phyloP scores from a whole-genome alignment of 1,140 invertebrate genomes.

The Anastrepha obliqua region DNA sequence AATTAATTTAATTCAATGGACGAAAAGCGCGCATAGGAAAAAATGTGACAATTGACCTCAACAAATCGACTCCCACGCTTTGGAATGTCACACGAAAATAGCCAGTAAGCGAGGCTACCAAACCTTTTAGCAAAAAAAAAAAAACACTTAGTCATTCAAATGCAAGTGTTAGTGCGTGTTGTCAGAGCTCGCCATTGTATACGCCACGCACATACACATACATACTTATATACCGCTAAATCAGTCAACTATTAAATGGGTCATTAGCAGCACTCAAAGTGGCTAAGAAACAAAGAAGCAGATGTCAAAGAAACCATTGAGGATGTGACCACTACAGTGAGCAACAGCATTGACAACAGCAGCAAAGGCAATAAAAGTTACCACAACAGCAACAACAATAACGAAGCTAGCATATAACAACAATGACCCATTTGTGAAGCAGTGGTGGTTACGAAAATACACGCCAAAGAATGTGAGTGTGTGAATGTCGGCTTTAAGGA shows the following conservation, averaged over 20 bases:
- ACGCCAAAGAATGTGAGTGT: too few relatives aligned
- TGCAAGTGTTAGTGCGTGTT: too few relatives aligned
- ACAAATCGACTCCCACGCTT: too few relatives aligned
- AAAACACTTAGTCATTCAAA: too few relatives aligned
- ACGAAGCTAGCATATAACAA: too few relatives aligned
- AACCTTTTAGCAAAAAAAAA: too few relatives aligned
- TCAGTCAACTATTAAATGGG: conserved; percentile 35
- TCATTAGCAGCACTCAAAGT: not conserved
- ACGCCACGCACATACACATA: too few relatives aligned
- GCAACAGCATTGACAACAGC: not conserved
- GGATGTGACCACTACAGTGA: not conserved
- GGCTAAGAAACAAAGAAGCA: conserved; percentile 9
- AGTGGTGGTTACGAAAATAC: not conserved
- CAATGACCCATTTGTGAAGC: not conserved
- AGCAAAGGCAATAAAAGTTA: conserved; percentile 2
- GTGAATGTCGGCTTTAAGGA: not conserved
- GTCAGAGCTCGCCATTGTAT: not conserved
- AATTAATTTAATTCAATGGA: not conserved
- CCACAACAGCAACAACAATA: not conserved
- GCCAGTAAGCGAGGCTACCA: too few relatives aligned
- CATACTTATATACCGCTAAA: not conserved
- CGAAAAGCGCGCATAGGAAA: too few relatives aligned
- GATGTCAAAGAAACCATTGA: conserved; percentile 23
- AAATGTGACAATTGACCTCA: too few relatives aligned
- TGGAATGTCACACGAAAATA: too few relatives aligned